A percentile compares a stretch with the other conserved stretches of the same genome.
These are phyloP conservation scores for Pachliopta kotzebuea DNA, from an alignment of 2,888 invertebrate genomes.

Conservation along the genomic window DNA sequence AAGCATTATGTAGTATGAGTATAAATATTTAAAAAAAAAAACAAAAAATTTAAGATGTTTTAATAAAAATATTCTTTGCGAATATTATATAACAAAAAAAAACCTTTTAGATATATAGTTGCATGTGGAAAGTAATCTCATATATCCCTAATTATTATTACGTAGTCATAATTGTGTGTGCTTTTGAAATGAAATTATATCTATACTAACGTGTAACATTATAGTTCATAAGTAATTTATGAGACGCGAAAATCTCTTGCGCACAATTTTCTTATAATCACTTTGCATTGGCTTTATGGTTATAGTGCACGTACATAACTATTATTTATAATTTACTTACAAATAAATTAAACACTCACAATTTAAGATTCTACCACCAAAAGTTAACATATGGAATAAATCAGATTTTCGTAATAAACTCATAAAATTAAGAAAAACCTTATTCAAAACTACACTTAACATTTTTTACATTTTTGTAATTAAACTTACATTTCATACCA, in stretches of 20 bases:
- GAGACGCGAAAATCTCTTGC: conserved; percentile 9
- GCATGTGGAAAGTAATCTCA: conserved; percentile 33
- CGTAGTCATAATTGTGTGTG: conserved; percentile 27
- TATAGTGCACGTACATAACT: not conserved
- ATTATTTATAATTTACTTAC: too few relatives aligned
- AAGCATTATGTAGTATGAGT: conserved; percentile 7
- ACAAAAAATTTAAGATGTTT: not conserved
- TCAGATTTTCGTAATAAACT: not conserved
- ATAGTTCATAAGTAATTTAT: conserved; percentile 25
- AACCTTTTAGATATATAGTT: not conserved
- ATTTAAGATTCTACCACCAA: not conserved
- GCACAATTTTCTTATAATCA: conserved; percentile 8
- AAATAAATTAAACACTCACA: not conserved
- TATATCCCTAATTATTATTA: conserved; percentile 29
- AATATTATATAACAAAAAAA: conserved; percentile 6
- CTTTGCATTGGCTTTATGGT: not conserved
- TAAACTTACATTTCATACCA: too few relatives aligned
- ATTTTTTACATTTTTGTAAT: not conserved
- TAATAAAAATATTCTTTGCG: conserved; percentile 9
- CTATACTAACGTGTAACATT: conserved; percentile 12
- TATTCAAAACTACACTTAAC: too few relatives aligned
- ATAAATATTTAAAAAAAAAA: conserved; percentile 2
- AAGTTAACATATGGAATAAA: not conserved
- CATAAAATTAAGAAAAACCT: not conserved
- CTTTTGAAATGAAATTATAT: conserved; percentile 27